These are phyloP conservation scores for Alethe diademata DNA, from an alignment of 2,113 vertebrate genomes.

Conservation along the genomic window DNA sequence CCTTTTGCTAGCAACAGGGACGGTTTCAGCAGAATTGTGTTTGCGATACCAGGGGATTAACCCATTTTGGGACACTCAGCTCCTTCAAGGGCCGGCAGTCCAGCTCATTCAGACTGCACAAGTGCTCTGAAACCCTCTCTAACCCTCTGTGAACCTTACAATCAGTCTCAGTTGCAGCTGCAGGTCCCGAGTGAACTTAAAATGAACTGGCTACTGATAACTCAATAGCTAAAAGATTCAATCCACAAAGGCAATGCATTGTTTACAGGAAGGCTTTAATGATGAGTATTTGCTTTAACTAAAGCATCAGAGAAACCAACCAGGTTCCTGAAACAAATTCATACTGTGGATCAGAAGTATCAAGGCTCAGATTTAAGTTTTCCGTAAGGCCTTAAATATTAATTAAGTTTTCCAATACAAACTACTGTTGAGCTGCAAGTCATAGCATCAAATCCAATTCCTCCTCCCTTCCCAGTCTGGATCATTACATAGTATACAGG, in stretches of 20 bases:
- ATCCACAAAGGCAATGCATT: neutral
- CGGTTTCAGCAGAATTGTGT: neutral
- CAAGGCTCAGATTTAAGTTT: neutral
- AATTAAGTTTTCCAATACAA: neutral
- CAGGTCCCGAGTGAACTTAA: neutral
- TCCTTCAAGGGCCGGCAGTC: neutral
- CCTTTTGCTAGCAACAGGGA: neutral
- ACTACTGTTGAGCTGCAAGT: neutral
- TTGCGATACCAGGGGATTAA: neutral
- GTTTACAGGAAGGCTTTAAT: neutral
- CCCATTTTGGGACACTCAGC: neutral
- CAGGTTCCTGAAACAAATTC: neutral
- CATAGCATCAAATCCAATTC: neutral
- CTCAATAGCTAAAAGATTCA: neutral
- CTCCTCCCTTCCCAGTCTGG: neutral
- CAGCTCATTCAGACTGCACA: neutral
- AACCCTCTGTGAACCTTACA: neutral
- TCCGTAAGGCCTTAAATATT: neutral
- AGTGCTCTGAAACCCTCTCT: neutral
- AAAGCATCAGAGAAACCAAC: neutral
- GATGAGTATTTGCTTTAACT: neutral
- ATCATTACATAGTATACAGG: neutral
- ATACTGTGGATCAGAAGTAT: neutral
- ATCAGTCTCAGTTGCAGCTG: neutral
- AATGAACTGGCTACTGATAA: neutral